Conservation (phyloP, 2,888 invertebrate species). For the Aphodius granarius region DNA sequence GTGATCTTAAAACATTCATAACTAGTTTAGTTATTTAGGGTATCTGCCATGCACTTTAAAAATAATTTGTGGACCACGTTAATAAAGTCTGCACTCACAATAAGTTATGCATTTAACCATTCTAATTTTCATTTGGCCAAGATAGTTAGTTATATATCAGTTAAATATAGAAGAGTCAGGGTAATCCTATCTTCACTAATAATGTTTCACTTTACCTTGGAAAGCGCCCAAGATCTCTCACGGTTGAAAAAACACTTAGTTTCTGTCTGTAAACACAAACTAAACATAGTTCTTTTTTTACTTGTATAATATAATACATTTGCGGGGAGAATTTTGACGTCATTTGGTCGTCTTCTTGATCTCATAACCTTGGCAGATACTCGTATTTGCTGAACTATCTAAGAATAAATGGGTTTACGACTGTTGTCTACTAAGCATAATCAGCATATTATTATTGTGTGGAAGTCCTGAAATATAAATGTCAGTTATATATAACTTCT, state of each 20-base stretch:
- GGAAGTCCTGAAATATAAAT: background rate
- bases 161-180: background rate
- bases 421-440: background rate
- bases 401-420: background rate
- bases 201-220: background rate
- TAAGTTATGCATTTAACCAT: background rate
- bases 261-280: background rate
- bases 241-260: background rate
- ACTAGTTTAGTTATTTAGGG: no score
- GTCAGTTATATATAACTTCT: background rate
- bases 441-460: background rate
- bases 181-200: background rate
- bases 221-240: background rate
- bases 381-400: background rate
- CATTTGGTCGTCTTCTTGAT: background rate
- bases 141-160: background rate
- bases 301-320: no score
- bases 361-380: background rate
- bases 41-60: background rate
- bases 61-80: background rate
- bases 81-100: background rate
- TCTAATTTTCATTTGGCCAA: background rate
- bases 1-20: background rate
- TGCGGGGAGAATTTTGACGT: background rate
- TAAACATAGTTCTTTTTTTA: background rate